Base-by-base conservation (phyloP, 1,140 invertebrate genomes). In the Diabrotica virgifera region DNA sequence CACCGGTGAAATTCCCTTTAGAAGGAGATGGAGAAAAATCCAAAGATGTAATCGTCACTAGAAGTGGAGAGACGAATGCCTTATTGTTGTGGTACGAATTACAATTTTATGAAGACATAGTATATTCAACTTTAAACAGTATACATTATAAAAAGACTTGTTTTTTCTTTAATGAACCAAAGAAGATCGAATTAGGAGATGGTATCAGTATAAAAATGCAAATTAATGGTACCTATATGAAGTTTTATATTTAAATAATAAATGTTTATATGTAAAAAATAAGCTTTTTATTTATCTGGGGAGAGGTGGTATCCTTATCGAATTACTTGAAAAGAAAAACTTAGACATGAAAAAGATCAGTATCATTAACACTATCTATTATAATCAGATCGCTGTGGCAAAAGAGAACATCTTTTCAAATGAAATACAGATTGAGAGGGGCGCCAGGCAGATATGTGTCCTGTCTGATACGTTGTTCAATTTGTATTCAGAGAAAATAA, bases 51-150 rank as follows among this genome's bases (percentile, higher is more conserved):
- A 38, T 58, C n/a, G 66, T 70, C 6, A 70, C 59, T 1, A 62
- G 53, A 66, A 61, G 58, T 9, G 69, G 69, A 24, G 54, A 63
- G 11, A 55, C 67, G 11, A 70, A 70, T 36, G 65, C 46, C n/a
- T 52, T 70, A 14, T 70, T 63, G n/a, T 61, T 66, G 7, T 70
- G 69, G 69, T 70, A 63, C 36, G 69, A 70, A 10, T 54, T 70
- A 5, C 46, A 66, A 12, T 61, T 67, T 53, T 63, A 67, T 24
- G 61, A 59, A 14, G 52, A 58, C 35, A 62, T 68, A 7, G 52
- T 60, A 13, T 70, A 54, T 46, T 67, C 69, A 4, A 68, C 66
- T 35, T 59, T 63, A 63, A 36, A 62, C 52, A 62, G 60, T 54
- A 62, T 35, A 8, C 52, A 54, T 37, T 62, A 37, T 40, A 62